Base-by-base conservation (phyloP, 1,140 invertebrate genomes). In the Zaprionus vittiger region DNA sequence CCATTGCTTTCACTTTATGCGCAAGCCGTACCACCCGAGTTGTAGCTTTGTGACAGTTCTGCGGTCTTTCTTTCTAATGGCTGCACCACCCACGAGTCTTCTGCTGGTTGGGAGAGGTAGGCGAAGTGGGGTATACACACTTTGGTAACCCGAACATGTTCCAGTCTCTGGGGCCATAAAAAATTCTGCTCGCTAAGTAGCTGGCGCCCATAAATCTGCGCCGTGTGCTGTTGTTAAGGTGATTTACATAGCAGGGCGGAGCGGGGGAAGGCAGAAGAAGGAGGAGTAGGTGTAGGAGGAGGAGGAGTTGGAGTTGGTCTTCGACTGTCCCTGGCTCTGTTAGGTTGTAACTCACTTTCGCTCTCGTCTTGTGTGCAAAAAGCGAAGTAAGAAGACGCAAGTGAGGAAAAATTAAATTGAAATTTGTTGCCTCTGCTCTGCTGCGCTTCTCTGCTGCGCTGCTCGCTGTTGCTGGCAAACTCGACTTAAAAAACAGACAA, bases 161-260 rank as follows among this genome's bases (percentile, higher is more conserved):
- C 63, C 70, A 59, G 54, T 56, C 62, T 72, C 55, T 9, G 60
- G 66, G 41, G 68, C 61, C 75, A 78, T 74, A 74, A 78, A 74
- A 78, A 74, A 78, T 78, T 69, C 70, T 78, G 70, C 55, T 52
- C 71, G 71, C 65, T 73, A 74, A 78, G 75, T 78, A 69, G 76
- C 71, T 49, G 71, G 64, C 76, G 59, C 54, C 65, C 76, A 78
- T 78, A 74, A 78, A 78, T 78, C 76, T 74, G 60, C 71, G 61
- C 63, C 75, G 67, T 73, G 64, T 64, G 59, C 72, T 74, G 72
- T 69, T 60, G 71, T 74, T 68, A 74, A 78, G 63, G 76, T 78
- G 76, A 78, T 78, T 78, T 78, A 78, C 76, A 78, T 78, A 78
- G 41, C 65, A 55, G 47, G 56, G 22, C 20, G 1, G 20, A 1